Base-by-base conservation (phyloP, 2,797 vertebrate genomes). In the Oryzias sinensis region DNA sequence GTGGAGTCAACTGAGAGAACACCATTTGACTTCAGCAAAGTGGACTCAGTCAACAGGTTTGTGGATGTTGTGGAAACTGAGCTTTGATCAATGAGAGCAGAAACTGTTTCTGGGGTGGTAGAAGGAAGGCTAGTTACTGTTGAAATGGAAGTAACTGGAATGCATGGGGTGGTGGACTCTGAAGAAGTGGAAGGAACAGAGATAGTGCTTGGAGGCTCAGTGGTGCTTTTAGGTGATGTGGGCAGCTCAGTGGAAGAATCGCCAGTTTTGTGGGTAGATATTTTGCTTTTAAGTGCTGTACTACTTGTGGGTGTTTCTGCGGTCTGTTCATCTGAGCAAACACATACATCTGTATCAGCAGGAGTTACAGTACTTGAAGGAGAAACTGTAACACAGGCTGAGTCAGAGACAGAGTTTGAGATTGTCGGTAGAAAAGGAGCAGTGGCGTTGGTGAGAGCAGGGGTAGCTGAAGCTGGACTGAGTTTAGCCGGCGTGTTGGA, bases 281-380 rank as follows among this genome's bases (percentile, higher is more conserved):
- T 52, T 64, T 68, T 68, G 49, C 53, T 75, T 56, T 80, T 50
- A 2, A 20, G n/a, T 51, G 72, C 65, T 68, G 59, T 69, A 58
- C 61, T 54, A 44, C 53, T 52, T 0, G 60, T 53, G 46, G 67
- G 48, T 74, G 69, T 68, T 50, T 62, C 62, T 68, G 63, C 48
- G 24, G 64, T 22, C 15, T 70, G 8, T n/a, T 62, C 48, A 63
- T 74, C 62, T 59, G 78, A 76, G 74, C 76, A 75, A 57, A 65
- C 81, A 81, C 79, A 79, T 72, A 59, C 62, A 53, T 77, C 77
- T 65, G 71, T 25, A 11, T 83, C 76, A 54, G 78, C 42, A 56
- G 73, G 68, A 51, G 56, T 52, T 60, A 56, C 74, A 74, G 81
- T 67, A 79, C 69, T 80, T 42, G 66, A 72, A 59, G 65, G 50